A percentile compares a stretch with the other conserved stretches of the same genome.
Conservation (phyloP, 2,797 vertebrate species). For the Hoplostethus atlanticus region DNA sequence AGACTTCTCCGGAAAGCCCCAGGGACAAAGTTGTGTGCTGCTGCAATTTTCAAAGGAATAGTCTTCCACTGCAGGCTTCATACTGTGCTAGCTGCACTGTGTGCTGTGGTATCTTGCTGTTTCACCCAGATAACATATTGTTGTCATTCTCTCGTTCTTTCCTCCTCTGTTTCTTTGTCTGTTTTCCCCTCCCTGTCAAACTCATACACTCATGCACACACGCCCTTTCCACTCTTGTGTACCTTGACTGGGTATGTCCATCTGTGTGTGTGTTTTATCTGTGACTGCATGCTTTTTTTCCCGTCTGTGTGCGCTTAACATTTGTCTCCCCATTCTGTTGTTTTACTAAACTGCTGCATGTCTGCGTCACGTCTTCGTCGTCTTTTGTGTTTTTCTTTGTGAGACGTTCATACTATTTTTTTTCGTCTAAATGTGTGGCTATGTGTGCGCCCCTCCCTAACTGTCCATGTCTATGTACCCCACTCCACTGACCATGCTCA, state of each 20-base stretch:
- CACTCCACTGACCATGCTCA: background rate
- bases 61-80: background rate
- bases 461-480: conserved; percentile 11
- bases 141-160: conserved; percentile 52
- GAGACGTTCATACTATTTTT: background rate
- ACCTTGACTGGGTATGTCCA: conserved; percentile 77
- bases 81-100: conserved; percentile 7
- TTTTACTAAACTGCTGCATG: conserved; percentile 15
- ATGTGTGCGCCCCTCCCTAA: background rate
- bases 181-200: conserved; percentile 34
- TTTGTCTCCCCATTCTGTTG: background rate
- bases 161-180: conserved; percentile 47
- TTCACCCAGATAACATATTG: conserved; percentile 57
- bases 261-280: conserved; percentile 47
- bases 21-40: background rate
- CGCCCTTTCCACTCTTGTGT: conserved; percentile 70
- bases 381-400: conserved; percentile 11
- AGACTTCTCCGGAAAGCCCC: background rate
- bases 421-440: conserved; percentile 8
- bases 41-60: conserved; percentile 7
- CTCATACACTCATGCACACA: conserved; percentile 53
- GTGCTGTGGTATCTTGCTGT: conserved; percentile 15
- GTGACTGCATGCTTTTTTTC: background rate
- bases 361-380: background rate
- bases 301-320: conserved; percentile 8